Evolutionary conservation across 2,797 vertebrate genomes (phyloP), one percentile per base, ranked within the genome.

Genomic region (Phyllotis vaccarum): DNA sequence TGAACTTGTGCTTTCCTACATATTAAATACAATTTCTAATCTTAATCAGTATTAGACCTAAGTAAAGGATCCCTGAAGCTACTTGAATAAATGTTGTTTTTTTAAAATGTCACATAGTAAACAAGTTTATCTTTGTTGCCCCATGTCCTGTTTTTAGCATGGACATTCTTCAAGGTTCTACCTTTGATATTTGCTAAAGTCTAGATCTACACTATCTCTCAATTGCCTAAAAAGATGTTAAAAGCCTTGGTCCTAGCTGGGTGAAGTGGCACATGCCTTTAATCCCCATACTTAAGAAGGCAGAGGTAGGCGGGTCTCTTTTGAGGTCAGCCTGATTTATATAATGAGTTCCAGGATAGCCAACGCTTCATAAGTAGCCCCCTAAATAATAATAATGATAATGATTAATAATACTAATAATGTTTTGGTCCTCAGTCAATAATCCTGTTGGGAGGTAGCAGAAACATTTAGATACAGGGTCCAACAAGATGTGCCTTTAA

Each of bases 11-110:
- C 1, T 43, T 81, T 52, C 22, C 74, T 88, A 93, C 91, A 29
- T 54, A 70, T 76, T 85, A 88, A 89, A 95, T 72, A 92, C 81
- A 96, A 93, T 56, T 37, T 70, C 21, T 81, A 54, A 83, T 75
- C 37, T 37, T 60, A 74, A 90, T 3, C 72, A 88, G 46, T 31
- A 49, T 60, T 58, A 94, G 5, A 68, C 24, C 37, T 87, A 92
- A 75, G 62, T 75, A 90, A 94, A 86, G 19, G 13, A 21, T 46
- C 58, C 62, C 68, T 66, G 66, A 79, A 86, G 74, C n/a, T 4
- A 88, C 29, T 56, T 76, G 24, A n/a, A 4, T 72, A 81, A 92
- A 58, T 68, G 70, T 11, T 49, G 11, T 58, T 85, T 92, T 72
- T 76, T 94, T 85, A 80, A 85, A 80, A 85, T 11, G 78, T 22